Conservation (phyloP, 64 coral and sea anemone genomes). For the Actinia tenebrosa region DNA sequence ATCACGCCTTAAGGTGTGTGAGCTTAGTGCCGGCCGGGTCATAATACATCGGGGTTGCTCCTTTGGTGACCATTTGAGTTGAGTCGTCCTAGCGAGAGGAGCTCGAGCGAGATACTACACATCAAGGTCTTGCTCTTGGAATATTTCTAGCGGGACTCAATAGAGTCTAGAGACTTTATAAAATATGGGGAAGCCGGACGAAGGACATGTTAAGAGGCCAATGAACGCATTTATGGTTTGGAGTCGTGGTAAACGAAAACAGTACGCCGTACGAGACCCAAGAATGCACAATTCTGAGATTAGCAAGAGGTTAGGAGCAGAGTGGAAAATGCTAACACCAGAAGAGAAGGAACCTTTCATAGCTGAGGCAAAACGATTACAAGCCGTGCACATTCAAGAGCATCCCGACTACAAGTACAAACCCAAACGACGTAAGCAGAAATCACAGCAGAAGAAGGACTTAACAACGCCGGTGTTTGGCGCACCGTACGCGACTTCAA, state of each 20-base stretch:
- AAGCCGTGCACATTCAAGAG: slow-evolving; percentile 91
- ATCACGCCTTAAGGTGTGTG: slow-evolving; percentile 91
- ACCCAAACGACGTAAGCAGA: slow-evolving; percentile 86
- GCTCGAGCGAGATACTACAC: slow-evolving; percentile 43
- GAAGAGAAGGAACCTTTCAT: slow-evolving; percentile 94
- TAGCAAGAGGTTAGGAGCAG: slow-evolving; percentile 83
- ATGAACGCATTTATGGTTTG: slow-evolving; percentile 98
- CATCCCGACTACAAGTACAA: slow-evolving; percentile 96
- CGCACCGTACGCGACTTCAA: slow-evolving; percentile 77
- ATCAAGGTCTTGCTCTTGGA: slow-evolving; percentile 16
- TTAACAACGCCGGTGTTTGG: slow-evolving; percentile 71
- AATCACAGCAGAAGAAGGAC: slow-evolving; percentile 95
- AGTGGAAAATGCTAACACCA: slow-evolving; percentile 84
- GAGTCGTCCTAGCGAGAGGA: slow-evolving; percentile 40
- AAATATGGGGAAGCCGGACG: slow-evolving; percentile 87
- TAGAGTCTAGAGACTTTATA: slow-evolving; percentile 5
- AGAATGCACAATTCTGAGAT: slow-evolving; percentile 97
- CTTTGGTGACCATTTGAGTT: slow-evolving; percentile 74
- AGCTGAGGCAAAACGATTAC: slow-evolving; percentile 87
- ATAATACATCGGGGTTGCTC: slow-evolving; percentile 94
- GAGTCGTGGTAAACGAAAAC: slow-evolving; percentile 94
- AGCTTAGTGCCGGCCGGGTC: slow-evolving; percentile 60
- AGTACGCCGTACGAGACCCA: slow-evolving; percentile 75
- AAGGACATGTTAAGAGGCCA: slow-evolving; percentile 91
- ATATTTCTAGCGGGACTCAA: slow-evolving; percentile 21